These are phyloP conservation scores for Willowsia nigromaculata DNA, from an alignment of 2,888 invertebrate genomes.

Conservation along the genomic window DNA sequence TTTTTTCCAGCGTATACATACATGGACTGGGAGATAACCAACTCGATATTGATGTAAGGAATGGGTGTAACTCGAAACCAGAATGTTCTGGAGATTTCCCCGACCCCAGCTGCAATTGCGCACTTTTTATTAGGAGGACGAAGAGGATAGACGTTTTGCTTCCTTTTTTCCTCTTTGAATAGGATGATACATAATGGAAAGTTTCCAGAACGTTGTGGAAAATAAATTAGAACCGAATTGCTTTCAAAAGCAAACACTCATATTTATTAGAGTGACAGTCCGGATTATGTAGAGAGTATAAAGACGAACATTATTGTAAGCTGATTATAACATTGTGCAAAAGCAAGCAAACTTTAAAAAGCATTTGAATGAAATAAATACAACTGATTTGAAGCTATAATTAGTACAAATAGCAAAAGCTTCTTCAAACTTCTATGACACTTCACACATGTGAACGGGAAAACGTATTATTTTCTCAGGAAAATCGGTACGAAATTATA, in stretches of 20 bases:
- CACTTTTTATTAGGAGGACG: background rate
- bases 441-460: background rate
- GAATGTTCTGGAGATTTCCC: background rate
- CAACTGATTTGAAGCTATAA: background rate
- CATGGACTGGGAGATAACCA: too few relatives aligned
- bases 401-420: too few relatives aligned
- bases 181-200: background rate
- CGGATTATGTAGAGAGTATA: too few relatives aligned
- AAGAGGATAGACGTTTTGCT: background rate
- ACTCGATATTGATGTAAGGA: too few relatives aligned
- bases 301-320: too few relatives aligned
- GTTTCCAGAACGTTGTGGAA: background rate
- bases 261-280: too few relatives aligned
- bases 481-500: too few relatives aligned
- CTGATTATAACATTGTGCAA: too few relatives aligned
- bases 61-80: conserved; percentile 3
- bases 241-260: background rate
- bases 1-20: too few relatives aligned
- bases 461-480: background rate
- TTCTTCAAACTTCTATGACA: too few relatives aligned
- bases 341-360: too few relatives aligned
- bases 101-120: background rate
- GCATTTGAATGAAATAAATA: too few relatives aligned
- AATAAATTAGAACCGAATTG: background rate
- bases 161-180: background rate